phyloP scores from a whole-genome alignment of 2,113 vertebrate genomes.

The Vombatus ursinus region DNA sequence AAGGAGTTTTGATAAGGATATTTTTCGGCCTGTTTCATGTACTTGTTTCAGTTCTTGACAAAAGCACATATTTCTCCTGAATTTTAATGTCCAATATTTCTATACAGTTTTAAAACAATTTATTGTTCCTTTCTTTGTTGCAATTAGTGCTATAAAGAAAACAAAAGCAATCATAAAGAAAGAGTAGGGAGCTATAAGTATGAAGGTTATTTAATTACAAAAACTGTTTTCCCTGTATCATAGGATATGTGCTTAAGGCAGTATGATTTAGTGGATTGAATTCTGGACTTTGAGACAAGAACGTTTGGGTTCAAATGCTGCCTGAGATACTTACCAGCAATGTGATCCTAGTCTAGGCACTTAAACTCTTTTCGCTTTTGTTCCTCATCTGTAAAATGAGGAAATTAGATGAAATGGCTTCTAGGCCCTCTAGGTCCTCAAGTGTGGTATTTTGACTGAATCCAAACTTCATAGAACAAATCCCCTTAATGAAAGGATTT shows the following conservation, averaged over 20 bases:
- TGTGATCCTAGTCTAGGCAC: no score
- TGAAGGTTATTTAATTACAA: not conserved
- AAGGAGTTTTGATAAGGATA: constrained; percentile 27
- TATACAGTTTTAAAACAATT: constrained; percentile 18
- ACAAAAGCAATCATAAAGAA: constrained; percentile 22
- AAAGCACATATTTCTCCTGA: constrained; percentile 18
- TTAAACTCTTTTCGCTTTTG: no score
- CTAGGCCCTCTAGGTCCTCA: no score
- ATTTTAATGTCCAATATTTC: not conserved
- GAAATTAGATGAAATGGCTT: no score
- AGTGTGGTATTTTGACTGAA: no score
- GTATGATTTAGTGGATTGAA: not conserved
- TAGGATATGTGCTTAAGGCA: not conserved
- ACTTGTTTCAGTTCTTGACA: constrained; percentile 51
- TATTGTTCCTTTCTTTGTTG: constrained; percentile 28
- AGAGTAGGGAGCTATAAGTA: not conserved
- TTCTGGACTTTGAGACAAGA: no score
- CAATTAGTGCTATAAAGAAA: constrained; percentile 25
- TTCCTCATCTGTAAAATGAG: no score
- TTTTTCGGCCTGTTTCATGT: constrained; percentile 37
- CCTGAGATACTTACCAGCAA: no score
- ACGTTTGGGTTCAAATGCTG: no score
- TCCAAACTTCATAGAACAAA: no score
- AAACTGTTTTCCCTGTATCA: not conserved
- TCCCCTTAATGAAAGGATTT: no score